These are phyloP conservation scores for Malacosoma neustria DNA, from an alignment of 2,888 invertebrate genomes.

Conservation along the genomic window DNA sequence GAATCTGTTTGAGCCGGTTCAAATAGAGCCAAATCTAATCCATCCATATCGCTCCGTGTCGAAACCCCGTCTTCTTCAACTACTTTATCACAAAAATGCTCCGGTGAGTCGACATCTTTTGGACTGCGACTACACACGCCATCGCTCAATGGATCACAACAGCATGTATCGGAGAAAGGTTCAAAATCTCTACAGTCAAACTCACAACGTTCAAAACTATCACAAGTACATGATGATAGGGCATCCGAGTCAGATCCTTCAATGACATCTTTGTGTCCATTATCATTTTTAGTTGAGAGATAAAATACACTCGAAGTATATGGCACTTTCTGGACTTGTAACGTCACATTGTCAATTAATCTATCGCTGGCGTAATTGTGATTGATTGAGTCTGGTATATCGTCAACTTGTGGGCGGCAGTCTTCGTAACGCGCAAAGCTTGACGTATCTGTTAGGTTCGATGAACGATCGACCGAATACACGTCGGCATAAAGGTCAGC, in stretches of 20 bases:
- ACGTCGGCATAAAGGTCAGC: conserved; percentile 57
- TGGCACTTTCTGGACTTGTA: conserved; percentile 64
- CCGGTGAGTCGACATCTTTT: conserved; percentile 64
- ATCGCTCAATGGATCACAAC: conserved; percentile 68
- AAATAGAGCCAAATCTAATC: conserved; percentile 78
- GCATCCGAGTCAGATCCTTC: conserved; percentile 66
- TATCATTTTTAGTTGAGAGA: conserved; percentile 46
- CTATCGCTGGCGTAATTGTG: conserved; percentile 26
- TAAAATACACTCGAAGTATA: conserved; percentile 61
- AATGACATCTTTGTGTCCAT: conserved; percentile 36
- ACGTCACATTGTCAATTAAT: conserved; percentile 30
- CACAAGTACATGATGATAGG: conserved; percentile 70
- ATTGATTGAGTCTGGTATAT: conserved; percentile 34
- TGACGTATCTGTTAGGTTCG: conserved; percentile 65
- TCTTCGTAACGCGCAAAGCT: conserved; percentile 68
- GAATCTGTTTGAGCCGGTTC: conserved; percentile 71
- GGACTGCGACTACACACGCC: conserved; percentile 67
- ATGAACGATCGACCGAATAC: conserved; percentile 62
- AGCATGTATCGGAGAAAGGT: conserved; percentile 77
- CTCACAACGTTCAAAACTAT: conserved; percentile 72
- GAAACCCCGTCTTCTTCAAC: conserved; percentile 60
- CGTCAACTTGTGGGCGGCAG: conserved; percentile 48
- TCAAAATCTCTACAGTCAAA: conserved; percentile 75
- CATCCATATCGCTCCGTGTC: conserved; percentile 77
- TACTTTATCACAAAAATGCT: conserved; percentile 52